phyloP scores from a whole-genome alignment of 2,113 vertebrate genomes.

The Serilophus lunatus region DNA sequence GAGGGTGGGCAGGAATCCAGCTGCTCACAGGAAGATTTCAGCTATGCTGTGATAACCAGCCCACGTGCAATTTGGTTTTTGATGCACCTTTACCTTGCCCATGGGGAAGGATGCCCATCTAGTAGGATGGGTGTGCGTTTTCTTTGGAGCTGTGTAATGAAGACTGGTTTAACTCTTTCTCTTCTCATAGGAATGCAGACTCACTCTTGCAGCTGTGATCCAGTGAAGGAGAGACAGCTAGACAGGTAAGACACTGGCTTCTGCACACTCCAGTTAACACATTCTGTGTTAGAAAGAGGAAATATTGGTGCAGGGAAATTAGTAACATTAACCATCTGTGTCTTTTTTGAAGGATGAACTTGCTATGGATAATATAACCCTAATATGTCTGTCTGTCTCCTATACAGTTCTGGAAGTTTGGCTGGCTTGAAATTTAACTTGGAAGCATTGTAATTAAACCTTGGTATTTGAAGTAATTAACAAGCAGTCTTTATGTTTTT shows the following conservation, averaged over 20 bases:
- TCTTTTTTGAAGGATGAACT: background rate
- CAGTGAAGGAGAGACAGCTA: constrained; percentile 35
- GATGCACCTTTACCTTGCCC: background rate
- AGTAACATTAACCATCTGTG: background rate
- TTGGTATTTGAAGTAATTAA: constrained; percentile 33
- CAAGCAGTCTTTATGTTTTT: background rate
- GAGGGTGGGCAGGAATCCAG: background rate
- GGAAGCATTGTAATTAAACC: constrained; percentile 6
- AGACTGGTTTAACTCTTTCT: background rate
- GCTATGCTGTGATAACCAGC: background rate
- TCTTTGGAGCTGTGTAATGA: background rate
- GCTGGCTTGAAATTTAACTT: background rate
- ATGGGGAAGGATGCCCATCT: background rate
- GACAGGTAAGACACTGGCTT: background rate
- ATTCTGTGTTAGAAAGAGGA: background rate
- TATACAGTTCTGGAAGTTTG: background rate
- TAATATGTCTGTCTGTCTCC: background rate
- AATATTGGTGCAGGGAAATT: background rate
- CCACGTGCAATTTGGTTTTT: background rate
- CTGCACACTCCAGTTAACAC: background rate
- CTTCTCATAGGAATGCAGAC: constrained; percentile 34
- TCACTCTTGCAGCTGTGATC: constrained; percentile 38
- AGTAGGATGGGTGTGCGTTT: background rate
- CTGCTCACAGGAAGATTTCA: background rate
- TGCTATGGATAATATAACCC: background rate